Evolutionary conservation across 1,140 invertebrate species (phyloP).

Genomic region (Drosophila kepulauana): DNA sequence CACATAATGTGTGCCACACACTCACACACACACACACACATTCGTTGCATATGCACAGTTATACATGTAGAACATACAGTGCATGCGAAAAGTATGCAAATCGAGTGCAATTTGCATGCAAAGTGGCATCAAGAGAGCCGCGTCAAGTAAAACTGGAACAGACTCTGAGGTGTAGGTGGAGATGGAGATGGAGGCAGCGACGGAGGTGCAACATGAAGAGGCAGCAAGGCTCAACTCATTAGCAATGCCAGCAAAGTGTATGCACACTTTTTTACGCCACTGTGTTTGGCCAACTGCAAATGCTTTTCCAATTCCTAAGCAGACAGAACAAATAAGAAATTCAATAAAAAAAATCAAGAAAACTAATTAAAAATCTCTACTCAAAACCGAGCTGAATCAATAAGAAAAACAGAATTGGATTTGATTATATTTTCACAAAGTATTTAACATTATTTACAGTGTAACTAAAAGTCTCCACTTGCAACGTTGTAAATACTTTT

Average conservation of each 20-base stretch:
- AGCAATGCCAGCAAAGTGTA: constrained; percentile 50
- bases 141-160: constrained; percentile 47
- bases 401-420: too few species aligned
- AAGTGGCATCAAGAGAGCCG: constrained; percentile 70
- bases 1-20: constrained; percentile 56
- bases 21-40: constrained; percentile 6
- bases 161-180: neutral
- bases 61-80: constrained; percentile 46
- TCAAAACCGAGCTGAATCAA: too few species aligned
- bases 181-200: constrained; percentile 20
- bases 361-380: too few species aligned
- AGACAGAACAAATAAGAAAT: too few species aligned
- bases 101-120: constrained; percentile 77
- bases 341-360: too few species aligned
- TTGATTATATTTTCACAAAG: too few species aligned
- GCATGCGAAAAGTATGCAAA: constrained; percentile 79
- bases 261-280: constrained; percentile 23
- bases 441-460: too few species aligned
- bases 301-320: neutral
- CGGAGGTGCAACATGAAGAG: constrained; percentile 23
- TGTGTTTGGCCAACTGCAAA: constrained; percentile 32
- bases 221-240: constrained; percentile 60
- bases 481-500: neutral
- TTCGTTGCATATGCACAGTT: constrained; percentile 21
- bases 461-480: too few species aligned